phyloP scores from a whole-genome alignment of 2,113 vertebrate genomes.

The Reinhardtius hippoglossoides region DNA sequence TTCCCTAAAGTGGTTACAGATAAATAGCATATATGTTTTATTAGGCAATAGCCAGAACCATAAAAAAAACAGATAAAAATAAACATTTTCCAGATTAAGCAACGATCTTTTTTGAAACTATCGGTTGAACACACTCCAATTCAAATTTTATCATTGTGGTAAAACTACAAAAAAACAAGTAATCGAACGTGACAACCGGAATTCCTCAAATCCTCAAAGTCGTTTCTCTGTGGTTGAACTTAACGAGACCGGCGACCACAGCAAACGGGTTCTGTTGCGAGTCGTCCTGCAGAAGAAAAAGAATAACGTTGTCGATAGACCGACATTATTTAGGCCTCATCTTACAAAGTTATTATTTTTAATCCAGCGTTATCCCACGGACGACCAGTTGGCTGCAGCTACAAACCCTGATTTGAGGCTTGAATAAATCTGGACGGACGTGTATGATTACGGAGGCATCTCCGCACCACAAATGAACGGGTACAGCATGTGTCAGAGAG shows the following conservation, averaged over 20 bases:
- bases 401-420: conserved; percentile 45
- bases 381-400: conserved; percentile 3
- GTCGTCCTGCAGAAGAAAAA: neutral
- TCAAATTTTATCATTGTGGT: neutral
- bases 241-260: neutral
- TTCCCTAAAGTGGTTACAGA: too few species aligned
- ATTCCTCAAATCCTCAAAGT: neutral
- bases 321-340: conserved; percentile 4
- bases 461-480: conserved; percentile 39
- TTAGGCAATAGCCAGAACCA: too few species aligned
- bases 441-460: conserved; percentile 43
- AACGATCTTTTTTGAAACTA: too few species aligned
- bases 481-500: conserved; percentile 18
- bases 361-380: neutral
- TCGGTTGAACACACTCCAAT: too few species aligned
- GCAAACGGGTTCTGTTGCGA: neutral
- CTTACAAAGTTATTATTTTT: conserved; percentile 24
- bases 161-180: neutral
- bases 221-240: neutral
- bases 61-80: too few species aligned
- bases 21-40: too few species aligned
- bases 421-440: conserved; percentile 30
- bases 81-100: too few species aligned
- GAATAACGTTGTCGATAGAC: neutral
- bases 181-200: conserved; percentile 5